Conservation (phyloP, 2,888 invertebrate genomes). For the Resseliella maxima region DNA sequence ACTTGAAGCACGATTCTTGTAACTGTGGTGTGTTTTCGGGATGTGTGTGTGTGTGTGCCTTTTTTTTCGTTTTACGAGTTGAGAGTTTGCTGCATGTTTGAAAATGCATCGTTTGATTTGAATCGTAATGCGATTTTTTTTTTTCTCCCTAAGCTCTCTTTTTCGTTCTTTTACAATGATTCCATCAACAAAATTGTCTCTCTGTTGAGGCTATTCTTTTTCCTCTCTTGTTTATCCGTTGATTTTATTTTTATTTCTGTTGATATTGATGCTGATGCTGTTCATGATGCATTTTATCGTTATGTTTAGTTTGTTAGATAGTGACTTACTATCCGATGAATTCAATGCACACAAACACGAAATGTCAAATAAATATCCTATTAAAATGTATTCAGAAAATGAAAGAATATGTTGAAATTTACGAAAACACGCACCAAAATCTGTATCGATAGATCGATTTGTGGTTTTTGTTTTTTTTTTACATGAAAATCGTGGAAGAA, state of each 20-base stretch:
- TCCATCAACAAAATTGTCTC: slow-evolving; percentile 4
- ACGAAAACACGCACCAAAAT: not conserved
- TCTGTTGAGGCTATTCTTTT: not conserved
- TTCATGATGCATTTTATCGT: no score
- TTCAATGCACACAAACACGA: not conserved
- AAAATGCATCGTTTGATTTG: slow-evolving; percentile 30
- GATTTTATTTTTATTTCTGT: not conserved
- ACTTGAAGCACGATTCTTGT: slow-evolving; percentile 41
- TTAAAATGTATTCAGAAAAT: slow-evolving; percentile 7
- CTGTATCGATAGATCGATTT: not conserved
- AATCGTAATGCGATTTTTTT: slow-evolving; percentile 26
- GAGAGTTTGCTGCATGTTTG: not conserved
- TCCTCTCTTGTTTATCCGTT: not conserved
- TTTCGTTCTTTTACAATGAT: not conserved
- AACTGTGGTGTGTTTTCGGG: not conserved
- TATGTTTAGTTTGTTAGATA: not conserved
- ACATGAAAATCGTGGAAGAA: slow-evolving; percentile 49
- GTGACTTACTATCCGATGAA: slow-evolving; percentile 14
- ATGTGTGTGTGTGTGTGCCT: not conserved
- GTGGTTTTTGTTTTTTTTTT: slow-evolving; percentile 4
- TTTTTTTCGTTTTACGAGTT: not conserved
- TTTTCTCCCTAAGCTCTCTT: not conserved
- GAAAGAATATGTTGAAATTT: not conserved
- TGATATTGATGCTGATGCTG: not conserved
- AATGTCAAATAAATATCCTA: slow-evolving; percentile 37